Conservation (phyloP, 2,888 invertebrate species). For the Ornithoptera alexandrae region DNA sequence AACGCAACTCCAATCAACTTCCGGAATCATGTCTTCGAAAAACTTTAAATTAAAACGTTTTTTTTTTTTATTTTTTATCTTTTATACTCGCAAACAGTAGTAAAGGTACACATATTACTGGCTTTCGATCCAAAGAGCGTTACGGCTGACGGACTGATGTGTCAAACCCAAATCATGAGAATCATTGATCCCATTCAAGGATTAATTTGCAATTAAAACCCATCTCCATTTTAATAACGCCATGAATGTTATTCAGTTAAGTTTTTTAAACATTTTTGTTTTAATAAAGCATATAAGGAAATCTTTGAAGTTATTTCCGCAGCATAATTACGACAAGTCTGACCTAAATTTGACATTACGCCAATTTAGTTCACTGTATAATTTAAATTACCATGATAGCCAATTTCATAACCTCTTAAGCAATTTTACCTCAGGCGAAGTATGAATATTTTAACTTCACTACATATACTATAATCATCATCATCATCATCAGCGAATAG, state of each 20-base stretch:
- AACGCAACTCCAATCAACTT: slow-evolving; percentile 21
- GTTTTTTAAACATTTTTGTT: neutral
- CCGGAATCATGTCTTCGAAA: slow-evolving; percentile 17
- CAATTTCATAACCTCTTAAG: slow-evolving; percentile 18
- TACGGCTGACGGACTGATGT: too few species aligned
- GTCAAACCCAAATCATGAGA: too few species aligned
- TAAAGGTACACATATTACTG: too few species aligned
- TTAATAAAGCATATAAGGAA: neutral
- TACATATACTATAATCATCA: too few species aligned
- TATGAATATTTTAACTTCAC: neutral
- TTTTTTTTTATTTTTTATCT: neutral
- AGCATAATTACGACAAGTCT: neutral
- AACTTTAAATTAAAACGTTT: slow-evolving; percentile 1
- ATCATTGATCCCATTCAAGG: neutral
- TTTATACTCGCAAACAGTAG: too few species aligned
- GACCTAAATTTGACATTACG: slow-evolving; percentile 11
- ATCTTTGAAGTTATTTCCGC: neutral
- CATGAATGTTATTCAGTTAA: neutral
- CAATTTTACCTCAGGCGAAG: slow-evolving; percentile 5
- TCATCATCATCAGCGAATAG: too few species aligned
- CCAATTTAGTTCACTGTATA: slow-evolving; percentile 12
- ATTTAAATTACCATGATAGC: slow-evolving; percentile 23
- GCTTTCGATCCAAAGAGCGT: too few species aligned
- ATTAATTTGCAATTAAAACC: too few species aligned
- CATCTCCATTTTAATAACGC: too few species aligned